These are phyloP conservation scores for Holcopasites calliopsidis DNA, from an alignment of 1,140 invertebrate genomes.

Conservation along the genomic window DNA sequence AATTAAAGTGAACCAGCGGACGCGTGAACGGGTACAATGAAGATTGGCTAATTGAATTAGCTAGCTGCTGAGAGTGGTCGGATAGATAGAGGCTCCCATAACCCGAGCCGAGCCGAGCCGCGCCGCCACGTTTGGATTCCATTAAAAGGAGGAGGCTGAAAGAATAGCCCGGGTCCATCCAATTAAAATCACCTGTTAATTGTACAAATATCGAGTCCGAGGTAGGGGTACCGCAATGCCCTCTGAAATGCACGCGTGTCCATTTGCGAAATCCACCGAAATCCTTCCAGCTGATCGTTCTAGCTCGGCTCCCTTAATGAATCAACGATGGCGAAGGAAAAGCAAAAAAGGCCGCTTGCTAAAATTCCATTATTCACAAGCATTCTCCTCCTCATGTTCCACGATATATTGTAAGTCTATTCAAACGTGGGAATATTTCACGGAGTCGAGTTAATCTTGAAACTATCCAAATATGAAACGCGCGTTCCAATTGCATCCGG, in stretches of 20 bases:
- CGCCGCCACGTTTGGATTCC: slow-evolving; percentile 21
- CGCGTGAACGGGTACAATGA: slow-evolving; percentile 49
- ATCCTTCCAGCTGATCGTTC: too few relatives aligned
- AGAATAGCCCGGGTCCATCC: neutral
- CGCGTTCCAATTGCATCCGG: neutral
- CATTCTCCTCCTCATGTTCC: too few relatives aligned
- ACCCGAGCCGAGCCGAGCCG: too few relatives aligned
- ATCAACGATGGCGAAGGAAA: neutral
- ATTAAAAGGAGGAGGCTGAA: slow-evolving; percentile 21
- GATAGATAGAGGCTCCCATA: slow-evolving; percentile 9
- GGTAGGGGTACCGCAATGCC: too few relatives aligned
- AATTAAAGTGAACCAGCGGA: slow-evolving; percentile 50
- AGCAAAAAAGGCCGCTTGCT: neutral
- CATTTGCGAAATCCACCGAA: slow-evolving; percentile 8
- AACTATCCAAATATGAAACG: neutral
- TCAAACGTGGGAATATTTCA: neutral
- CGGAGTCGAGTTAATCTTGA: neutral
- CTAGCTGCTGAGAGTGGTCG: neutral
- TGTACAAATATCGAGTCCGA: slow-evolving; percentile 27
- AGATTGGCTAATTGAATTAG: slow-evolving; percentile 39
- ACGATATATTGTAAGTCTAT: too few relatives aligned
- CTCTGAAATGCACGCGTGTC: neutral
- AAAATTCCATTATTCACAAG: neutral
- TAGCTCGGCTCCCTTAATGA: neutral
- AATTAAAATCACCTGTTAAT: slow-evolving; percentile 48